phyloP scores from a whole-genome alignment of 2,797 vertebrate genomes.

The Emydoidea blandingii region DNA sequence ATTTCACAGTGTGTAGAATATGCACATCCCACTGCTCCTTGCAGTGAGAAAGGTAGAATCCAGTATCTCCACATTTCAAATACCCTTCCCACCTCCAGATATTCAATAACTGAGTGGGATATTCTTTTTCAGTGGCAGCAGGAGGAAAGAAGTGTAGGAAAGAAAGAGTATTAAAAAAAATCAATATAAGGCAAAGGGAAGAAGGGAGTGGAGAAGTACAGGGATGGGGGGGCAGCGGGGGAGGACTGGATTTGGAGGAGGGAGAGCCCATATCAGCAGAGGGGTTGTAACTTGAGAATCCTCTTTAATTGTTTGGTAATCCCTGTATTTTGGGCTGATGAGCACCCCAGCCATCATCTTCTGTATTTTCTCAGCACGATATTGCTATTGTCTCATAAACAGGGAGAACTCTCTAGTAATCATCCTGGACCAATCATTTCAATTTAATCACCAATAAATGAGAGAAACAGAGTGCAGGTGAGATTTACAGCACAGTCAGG shows the following conservation, averaged over 20 bases:
- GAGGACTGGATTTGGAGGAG: background rate
- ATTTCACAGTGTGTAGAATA: background rate
- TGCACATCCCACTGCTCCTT: background rate
- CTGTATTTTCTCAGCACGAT: background rate
- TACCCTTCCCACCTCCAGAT: background rate
- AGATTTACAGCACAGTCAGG: background rate
- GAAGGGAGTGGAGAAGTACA: background rate
- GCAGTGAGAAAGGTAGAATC: background rate
- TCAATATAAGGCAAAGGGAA: background rate
- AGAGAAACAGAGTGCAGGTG: background rate
- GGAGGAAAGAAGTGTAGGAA: background rate
- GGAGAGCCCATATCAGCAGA: background rate
- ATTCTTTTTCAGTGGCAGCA: background rate
- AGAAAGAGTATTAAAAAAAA: background rate
- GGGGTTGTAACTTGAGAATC: background rate
- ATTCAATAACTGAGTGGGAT: background rate
- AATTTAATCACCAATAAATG: background rate
- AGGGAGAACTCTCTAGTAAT: background rate
- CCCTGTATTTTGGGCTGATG: background rate
- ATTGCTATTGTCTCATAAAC: rapidly evolving
- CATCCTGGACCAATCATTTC: background rate
- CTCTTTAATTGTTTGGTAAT: background rate
- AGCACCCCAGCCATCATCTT: background rate
- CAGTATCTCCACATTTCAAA: background rate
- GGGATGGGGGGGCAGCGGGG: background rate